These are phyloP conservation scores for Gymnorhina tibicen DNA, from an alignment of 2,113 vertebrate species.

Conservation along the genomic window DNA sequence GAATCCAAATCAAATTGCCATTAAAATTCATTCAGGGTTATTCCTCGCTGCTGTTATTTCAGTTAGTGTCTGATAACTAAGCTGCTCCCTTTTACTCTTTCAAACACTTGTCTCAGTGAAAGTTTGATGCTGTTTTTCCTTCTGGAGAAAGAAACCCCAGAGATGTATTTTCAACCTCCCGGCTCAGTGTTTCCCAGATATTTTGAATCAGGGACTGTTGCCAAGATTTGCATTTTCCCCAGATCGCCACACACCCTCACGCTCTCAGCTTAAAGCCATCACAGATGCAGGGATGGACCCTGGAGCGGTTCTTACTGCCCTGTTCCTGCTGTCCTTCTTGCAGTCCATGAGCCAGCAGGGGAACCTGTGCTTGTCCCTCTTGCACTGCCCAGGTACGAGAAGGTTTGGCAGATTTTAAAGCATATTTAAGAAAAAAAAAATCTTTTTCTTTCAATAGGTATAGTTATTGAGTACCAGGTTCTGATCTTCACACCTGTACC, in stretches of 20 bases:
- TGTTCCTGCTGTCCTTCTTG: neutral
- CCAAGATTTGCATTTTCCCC: slow-evolving; percentile 32
- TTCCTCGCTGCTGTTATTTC: neutral
- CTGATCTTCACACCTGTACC: neutral
- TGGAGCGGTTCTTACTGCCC: neutral
- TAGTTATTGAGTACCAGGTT: neutral
- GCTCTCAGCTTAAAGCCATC: neutral
- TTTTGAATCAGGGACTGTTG: neutral
- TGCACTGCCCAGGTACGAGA: neutral
- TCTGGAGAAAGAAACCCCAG: neutral
- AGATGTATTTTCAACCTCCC: neutral
- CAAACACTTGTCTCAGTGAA: neutral
- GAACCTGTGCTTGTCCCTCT: accelerated
- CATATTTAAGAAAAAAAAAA: neutral
- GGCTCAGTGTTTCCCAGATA: neutral
- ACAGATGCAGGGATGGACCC: neutral
- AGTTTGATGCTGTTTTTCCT: neutral
- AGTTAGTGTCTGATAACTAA: neutral
- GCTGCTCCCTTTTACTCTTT: neutral
- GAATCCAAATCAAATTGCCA: neutral
- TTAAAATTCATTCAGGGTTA: neutral
- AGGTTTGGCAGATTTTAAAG: neutral
- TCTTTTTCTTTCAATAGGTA: neutral
- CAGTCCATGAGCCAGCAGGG: neutral
- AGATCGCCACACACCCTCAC: neutral